These are phyloP conservation scores for Falco naumanni DNA, from an alignment of 2,797 vertebrate genomes.

Conservation along the genomic window DNA sequence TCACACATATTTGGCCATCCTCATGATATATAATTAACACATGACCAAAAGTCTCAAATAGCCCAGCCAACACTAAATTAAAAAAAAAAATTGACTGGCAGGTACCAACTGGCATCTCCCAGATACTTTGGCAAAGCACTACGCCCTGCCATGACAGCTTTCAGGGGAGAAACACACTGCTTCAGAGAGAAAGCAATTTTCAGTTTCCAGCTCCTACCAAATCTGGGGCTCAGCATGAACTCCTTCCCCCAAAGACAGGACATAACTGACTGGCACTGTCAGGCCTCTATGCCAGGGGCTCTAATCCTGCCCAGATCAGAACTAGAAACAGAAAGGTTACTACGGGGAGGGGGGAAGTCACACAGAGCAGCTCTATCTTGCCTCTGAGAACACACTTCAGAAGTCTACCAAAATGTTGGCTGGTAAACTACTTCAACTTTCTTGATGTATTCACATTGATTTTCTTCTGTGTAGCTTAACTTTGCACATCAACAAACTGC, in stretches of 20 bases:
- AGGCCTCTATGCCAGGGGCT: background rate
- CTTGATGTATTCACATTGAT: background rate
- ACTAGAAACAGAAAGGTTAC: constrained; percentile 7
- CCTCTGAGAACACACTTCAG: background rate
- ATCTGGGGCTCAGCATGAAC: background rate
- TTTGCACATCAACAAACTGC: background rate
- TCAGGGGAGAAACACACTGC: background rate
- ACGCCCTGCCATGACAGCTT: background rate
- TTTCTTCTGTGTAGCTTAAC: background rate
- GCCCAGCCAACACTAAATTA: background rate
- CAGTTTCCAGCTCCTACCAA: background rate
- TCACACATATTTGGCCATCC: background rate
- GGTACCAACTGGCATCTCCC: constrained; percentile 30
- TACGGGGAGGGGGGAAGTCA: background rate
- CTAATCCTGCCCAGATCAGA: background rate
- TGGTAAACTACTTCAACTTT: background rate
- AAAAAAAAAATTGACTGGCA: constrained; percentile 9
- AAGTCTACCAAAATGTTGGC: background rate
- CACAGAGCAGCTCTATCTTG: background rate
- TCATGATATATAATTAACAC: background rate
- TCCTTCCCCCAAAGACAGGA: background rate
- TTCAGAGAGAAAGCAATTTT: constrained; percentile 12
- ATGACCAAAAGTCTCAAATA: background rate
- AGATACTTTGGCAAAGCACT: background rate
- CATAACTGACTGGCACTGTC: background rate